These are phyloP conservation scores for Cheiracanthium punctorium DNA, from an alignment of 2,888 invertebrate species.

Conservation along the genomic window DNA sequence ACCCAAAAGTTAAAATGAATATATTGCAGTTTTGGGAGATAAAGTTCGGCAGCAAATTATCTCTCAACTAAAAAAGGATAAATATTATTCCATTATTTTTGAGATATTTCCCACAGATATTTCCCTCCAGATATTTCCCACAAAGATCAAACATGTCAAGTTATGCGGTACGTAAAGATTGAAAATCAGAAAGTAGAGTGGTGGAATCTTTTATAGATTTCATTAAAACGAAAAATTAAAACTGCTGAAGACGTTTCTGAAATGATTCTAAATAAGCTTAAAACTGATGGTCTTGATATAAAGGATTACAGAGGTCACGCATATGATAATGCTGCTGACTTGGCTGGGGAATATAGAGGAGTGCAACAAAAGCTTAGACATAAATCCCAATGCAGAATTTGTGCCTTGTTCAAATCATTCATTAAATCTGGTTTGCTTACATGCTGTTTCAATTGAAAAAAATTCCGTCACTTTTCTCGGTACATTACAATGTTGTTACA, in stretches of 20 bases:
- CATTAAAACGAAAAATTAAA: conserved; percentile 6
- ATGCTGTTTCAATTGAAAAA: not conserved
- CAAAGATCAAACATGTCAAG: conserved; percentile 20
- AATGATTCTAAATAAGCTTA: not conserved
- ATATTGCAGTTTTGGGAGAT: too few species aligned
- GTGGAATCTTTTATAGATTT: conserved; percentile 3
- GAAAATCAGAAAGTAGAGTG: too few species aligned
- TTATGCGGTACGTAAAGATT: not conserved
- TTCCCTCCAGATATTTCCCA: conserved; percentile 5
- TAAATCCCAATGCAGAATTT: too few species aligned
- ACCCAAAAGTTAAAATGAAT: too few species aligned
- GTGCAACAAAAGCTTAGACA: not conserved
- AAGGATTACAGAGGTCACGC: conserved; percentile 18
- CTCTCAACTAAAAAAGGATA: too few species aligned
- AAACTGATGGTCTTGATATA: conserved; percentile 16
- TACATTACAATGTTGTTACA: not conserved
- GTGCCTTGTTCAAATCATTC: not conserved
- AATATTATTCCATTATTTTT: conserved; percentile 24
- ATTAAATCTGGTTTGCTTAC: not conserved
- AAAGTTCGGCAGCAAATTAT: too few species aligned
- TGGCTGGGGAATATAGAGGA: conserved; percentile 6
- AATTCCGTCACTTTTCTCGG: not conserved
- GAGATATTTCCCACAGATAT: too few species aligned
- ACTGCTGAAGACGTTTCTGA: conserved; percentile 7
- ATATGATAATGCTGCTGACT: conserved; percentile 14